Evolutionary conservation across 2,888 invertebrate species (phyloP).

Genomic region (Amphiduros pacificus): DNA sequence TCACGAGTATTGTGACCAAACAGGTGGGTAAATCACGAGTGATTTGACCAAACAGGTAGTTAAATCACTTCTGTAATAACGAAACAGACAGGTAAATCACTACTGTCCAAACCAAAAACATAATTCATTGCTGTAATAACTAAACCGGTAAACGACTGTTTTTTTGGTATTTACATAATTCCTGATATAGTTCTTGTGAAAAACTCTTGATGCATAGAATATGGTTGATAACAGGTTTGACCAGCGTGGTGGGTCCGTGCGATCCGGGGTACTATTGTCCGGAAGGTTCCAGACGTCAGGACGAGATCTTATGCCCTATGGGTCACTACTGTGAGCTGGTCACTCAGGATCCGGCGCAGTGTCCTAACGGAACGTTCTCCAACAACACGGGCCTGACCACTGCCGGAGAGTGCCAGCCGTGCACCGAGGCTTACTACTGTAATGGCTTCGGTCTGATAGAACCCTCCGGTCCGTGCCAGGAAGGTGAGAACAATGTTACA

Average conservation of each 20-base stretch:
- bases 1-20: too few species aligned
- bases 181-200: background rate
- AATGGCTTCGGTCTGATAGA: constrained; percentile 42
- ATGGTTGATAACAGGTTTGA: constrained; percentile 39
- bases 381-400: constrained; percentile 41
- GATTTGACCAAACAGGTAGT: too few species aligned
- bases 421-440: constrained; percentile 51
- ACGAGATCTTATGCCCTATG: constrained; percentile 38
- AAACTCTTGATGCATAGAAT: background rate
- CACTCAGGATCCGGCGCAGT: constrained; percentile 42
- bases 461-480: constrained; percentile 48
- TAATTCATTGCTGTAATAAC: too few species aligned
- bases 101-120: too few species aligned
- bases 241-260: constrained; percentile 46
- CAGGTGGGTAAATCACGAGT: too few species aligned
- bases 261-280: constrained; percentile 50
- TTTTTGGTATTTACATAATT: too few species aligned
- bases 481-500: constrained; percentile 34
- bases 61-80: too few species aligned
- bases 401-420: constrained; percentile 39
- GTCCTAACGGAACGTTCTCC: constrained; percentile 54
- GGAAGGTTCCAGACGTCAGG: constrained; percentile 36
- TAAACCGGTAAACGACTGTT: too few species aligned
- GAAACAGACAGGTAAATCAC: too few species aligned
- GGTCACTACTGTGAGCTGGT: constrained; percentile 50